Conservation (phyloP, 2,113 vertebrate genomes). For the Theropithecus gelada region DNA sequence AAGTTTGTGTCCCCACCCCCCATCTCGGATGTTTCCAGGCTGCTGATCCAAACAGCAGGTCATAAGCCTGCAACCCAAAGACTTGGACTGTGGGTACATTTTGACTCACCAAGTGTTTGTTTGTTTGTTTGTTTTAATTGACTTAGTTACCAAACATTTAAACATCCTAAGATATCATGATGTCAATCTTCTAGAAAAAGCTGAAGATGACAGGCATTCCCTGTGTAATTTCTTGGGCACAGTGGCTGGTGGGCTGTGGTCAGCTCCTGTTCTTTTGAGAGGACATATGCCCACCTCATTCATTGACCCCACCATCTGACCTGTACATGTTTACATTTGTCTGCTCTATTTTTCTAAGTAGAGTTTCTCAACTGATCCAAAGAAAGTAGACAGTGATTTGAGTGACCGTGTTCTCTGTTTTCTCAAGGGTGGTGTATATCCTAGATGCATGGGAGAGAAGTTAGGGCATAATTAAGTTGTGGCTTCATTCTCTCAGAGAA, state of each 20-base stretch:
- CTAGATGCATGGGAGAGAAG: background rate
- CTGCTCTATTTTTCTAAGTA: background rate
- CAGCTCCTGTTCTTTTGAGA: background rate
- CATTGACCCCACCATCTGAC: background rate
- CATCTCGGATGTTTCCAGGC: background rate
- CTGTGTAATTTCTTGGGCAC: rapidly evolving
- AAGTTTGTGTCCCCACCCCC: background rate
- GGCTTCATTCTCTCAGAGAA: background rate
- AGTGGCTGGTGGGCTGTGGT: background rate
- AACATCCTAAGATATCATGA: background rate
- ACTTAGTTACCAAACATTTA: background rate
- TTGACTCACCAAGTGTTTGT: background rate
- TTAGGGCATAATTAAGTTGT: too few relatives aligned
- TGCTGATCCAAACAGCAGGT: background rate
- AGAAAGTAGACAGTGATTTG: background rate
- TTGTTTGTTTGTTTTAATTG: too few relatives aligned
- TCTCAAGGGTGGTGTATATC: background rate
- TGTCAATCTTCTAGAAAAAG: background rate
- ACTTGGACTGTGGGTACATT: background rate
- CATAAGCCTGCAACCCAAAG: background rate
- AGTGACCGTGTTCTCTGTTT: background rate
- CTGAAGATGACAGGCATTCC: too few relatives aligned
- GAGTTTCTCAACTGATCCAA: background rate
- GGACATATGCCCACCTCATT: rapidly evolving
- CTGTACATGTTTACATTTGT: background rate